Evolutionary conservation across 2,888 invertebrate species (phyloP).

Genomic region (Allophyes oxyacanthae): DNA sequence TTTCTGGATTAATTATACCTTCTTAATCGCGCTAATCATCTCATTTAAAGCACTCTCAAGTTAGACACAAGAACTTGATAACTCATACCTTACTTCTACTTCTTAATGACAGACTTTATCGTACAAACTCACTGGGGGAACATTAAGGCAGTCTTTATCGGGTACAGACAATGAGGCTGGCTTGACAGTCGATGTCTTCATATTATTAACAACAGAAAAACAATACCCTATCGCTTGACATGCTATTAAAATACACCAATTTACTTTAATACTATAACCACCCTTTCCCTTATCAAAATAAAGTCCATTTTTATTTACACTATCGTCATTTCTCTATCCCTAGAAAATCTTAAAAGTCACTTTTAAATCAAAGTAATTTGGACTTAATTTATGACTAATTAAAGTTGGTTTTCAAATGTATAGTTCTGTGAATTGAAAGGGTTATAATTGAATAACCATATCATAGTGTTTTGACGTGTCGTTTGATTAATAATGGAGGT

Average conservation of each 20-base stretch:
- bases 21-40: conserved; percentile 8
- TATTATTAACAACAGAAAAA: conserved; percentile 82
- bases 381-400: fast-evolving
- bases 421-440: conserved; percentile 68
- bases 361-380: conserved; percentile 19
- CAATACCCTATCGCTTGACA: conserved; percentile 82
- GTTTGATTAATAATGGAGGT: conserved; percentile 87
- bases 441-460: conserved; percentile 86
- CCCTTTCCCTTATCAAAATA: conserved; percentile 32
- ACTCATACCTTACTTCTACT: conserved; percentile 25
- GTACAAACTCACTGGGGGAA: conserved; percentile 57
- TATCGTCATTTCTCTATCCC: conserved; percentile 30
- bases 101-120: conserved; percentile 69
- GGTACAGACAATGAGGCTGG: conserved; percentile 71
- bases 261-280: conserved; percentile 41
- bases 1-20: not conserved
- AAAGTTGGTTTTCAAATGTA: conserved; percentile 44
- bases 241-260: conserved; percentile 71
- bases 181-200: conserved; percentile 85
- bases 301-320: conserved; percentile 56
- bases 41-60: conserved; percentile 12
- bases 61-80: conserved; percentile 8
- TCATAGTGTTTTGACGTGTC: conserved; percentile 88
- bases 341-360: conserved; percentile 55
- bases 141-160: conserved; percentile 78